Conservation (phyloP, 2,888 invertebrate genomes). For the Cephonodes hylas region DNA sequence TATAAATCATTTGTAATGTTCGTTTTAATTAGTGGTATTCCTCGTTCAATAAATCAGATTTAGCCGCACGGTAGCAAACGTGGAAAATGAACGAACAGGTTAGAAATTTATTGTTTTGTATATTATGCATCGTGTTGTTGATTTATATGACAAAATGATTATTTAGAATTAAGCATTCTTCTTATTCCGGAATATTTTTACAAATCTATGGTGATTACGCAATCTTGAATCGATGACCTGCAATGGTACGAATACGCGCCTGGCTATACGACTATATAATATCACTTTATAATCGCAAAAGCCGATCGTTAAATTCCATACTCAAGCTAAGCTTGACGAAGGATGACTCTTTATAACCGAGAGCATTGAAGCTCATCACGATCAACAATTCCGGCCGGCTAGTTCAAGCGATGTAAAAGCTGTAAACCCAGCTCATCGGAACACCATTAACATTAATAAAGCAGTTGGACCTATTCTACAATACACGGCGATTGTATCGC, state of each 20-base stretch:
- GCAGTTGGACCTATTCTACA: slow-evolving; percentile 20
- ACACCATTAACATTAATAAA: slow-evolving; percentile 5
- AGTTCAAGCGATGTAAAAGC: neutral
- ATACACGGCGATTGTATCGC: slow-evolving; percentile 5
- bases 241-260: too few species aligned
- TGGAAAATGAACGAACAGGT: neutral
- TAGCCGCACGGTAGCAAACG: neutral
- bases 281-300: too few species aligned
- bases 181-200: too few species aligned
- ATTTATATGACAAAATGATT: neutral
- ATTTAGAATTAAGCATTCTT: too few species aligned
- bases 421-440: neutral
- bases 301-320: too few species aligned
- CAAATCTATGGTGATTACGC: too few species aligned
- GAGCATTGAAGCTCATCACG: too few species aligned
- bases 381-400: neutral
- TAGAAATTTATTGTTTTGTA: slow-evolving; percentile 1
- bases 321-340: too few species aligned
- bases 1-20: slow-evolving; percentile 5
- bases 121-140: neutral
- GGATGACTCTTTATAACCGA: too few species aligned
- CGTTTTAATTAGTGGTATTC: neutral
- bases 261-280: too few species aligned
- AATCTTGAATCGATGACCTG: too few species aligned
- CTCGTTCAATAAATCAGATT: neutral